Evolutionary conservation across 2,888 invertebrate species (phyloP).

Genomic region (Lasius platythorax): DNA sequence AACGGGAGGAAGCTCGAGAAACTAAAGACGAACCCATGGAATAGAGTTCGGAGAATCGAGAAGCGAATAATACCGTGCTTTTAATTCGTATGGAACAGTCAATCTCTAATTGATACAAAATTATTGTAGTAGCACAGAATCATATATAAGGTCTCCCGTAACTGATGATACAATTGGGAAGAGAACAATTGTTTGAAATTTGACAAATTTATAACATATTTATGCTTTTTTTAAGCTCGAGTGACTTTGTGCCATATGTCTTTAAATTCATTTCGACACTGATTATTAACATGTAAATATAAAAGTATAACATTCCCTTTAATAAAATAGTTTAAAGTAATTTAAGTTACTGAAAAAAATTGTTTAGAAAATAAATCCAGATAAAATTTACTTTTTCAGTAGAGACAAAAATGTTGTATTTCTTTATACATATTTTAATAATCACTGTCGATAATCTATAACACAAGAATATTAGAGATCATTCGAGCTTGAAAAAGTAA

Average conservation of each 20-base stretch:
- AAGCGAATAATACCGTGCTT: not conserved
- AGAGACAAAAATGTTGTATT: not conserved
- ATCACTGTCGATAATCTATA: not conserved
- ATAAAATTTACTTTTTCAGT: not conserved
- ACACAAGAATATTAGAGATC: too few species aligned
- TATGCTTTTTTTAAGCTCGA: too few species aligned
- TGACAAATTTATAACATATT: too few species aligned
- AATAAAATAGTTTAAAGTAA: not conserved
- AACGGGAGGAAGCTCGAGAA: constrained; percentile 45
- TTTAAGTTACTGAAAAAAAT: not conserved
- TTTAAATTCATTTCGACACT: not conserved
- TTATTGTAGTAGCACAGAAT: not conserved
- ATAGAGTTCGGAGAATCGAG: constrained; percentile 2
- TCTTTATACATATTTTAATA: not conserved
- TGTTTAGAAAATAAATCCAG: not conserved
- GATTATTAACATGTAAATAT: not conserved
- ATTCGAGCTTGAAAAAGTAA: too few species aligned
- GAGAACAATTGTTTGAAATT: not conserved
- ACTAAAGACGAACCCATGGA: constrained; percentile 20
- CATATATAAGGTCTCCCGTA: too few species aligned
- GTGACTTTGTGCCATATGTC: too few species aligned
- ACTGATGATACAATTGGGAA: too few species aligned
- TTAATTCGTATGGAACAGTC: not conserved
- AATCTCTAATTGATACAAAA: not conserved
- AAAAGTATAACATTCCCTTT: not conserved